Evolutionary conservation across 2,888 invertebrate species (phyloP), one percentile per base, ranked within the genome.

Genomic region (Eurytoma californica): DNA sequence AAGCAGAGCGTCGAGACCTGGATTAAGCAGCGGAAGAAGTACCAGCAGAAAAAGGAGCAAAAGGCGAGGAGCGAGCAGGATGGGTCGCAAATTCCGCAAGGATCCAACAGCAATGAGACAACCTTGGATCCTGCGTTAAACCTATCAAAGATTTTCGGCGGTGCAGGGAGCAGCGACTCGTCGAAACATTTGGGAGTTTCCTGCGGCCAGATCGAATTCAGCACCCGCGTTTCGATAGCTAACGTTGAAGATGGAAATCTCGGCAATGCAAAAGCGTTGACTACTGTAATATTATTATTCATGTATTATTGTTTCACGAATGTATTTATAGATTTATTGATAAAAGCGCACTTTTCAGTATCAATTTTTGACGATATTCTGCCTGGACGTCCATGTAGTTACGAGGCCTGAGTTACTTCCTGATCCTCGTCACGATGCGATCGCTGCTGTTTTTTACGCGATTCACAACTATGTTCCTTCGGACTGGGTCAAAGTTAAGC

Each of bases 391-490:
- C 14, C 96, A 96, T 87, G 93, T 94, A 53, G 90, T 92, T 58
- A 95, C 96, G 0, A 93, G 97, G 82, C 94, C 93, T 3, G 94
- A 95, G 84, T 91, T 97, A 2, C 91, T 93, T 82, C 98, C 97
- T 0, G 95, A 99, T 91, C 98, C 98, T 0, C 91, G 93, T 74
- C 86, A 93, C 82, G 98, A 99, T 92, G 88, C 93, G 12, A 94
- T 99, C 28, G 91, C 92, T 87, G 96, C 95, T 4, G 90, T 97
- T 83, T 97, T 98, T 91, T 94, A 97, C 88, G 93, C 93, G 60
- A 91, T 97, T 72, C 92, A 93, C 73, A 94, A 95, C 84, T 96
- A 97, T 85, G 92, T 94, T 79, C 95, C 95, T 47, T 83, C 84
- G n/a, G 81, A 84, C n/a, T 86, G 86, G 61, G 72, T 80, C 1